These are phyloP conservation scores for Adoxophyes honmai DNA, from an alignment of 1,140 invertebrate species.

Conservation along the genomic window DNA sequence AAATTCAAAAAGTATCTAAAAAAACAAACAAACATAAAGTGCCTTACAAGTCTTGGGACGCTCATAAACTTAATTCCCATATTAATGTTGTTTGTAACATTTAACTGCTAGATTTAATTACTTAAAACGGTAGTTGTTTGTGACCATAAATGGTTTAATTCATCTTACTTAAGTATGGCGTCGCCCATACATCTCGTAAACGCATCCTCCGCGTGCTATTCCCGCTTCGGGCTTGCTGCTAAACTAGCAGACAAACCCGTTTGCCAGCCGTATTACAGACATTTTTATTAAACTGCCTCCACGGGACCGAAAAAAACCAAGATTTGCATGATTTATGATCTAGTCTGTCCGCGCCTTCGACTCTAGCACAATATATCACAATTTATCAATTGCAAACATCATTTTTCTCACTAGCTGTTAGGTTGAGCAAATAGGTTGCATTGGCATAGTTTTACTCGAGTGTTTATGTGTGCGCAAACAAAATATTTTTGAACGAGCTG, in stretches of 20 bases:
- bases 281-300: conserved; percentile 21
- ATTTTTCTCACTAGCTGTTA: not conserved
- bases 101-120: no score
- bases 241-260: conserved; percentile 23
- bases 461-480: no score
- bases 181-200: not conserved
- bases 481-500: no score
- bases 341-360: conserved; percentile 2
- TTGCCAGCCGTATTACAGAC: conserved; percentile 15
- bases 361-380: conserved; percentile 3
- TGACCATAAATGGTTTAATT: not conserved
- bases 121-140: no score
- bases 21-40: no score
- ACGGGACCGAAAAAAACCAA: conserved; percentile 20
- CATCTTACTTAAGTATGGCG: not conserved
- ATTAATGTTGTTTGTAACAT: no score
- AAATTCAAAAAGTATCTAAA: no score
- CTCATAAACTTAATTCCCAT: no score
- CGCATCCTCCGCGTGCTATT: conserved; percentile 4
- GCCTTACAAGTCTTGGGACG: no score
- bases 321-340: conserved; percentile 20
- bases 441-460: no score
- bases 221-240: not conserved
- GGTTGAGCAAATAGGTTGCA: conserved; percentile 6
- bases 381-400: conserved; percentile 8